Percentiles rank a stretch among this genome's conserved stretches.
These are phyloP conservation scores for Agrochola circellaris DNA, from an alignment of 2,888 invertebrate species.

Conservation along the genomic window DNA sequence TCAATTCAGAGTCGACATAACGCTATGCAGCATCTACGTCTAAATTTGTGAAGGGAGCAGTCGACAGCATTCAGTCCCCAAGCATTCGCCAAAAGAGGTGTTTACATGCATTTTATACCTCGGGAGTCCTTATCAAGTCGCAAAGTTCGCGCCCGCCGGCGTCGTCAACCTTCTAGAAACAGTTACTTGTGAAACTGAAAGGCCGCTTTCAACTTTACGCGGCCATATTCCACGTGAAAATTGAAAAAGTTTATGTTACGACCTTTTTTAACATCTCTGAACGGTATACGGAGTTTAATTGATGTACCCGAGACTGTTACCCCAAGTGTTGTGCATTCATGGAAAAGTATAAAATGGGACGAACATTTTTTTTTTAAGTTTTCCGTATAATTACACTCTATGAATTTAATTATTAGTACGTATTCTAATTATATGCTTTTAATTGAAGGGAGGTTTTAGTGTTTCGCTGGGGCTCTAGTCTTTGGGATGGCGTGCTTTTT, in stretches of 20 bases:
- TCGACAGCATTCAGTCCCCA: constrained; percentile 80
- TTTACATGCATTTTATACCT: constrained; percentile 88
- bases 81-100: constrained; percentile 82
- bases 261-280: constrained; percentile 84
- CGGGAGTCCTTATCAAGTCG: constrained; percentile 84
- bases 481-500: not conserved
- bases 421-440: constrained; percentile 61
- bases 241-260: constrained; percentile 90
- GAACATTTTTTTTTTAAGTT: constrained; percentile 42
- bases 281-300: constrained; percentile 83
- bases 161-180: constrained; percentile 86
- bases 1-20: constrained; percentile 68
- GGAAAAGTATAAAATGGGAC: constrained; percentile 49
- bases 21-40: constrained; percentile 62
- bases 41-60: constrained; percentile 78
- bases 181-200: constrained; percentile 77
- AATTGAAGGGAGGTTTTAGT: constrained; percentile 28
- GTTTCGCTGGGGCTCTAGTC: not conserved
- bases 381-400: constrained; percentile 53
- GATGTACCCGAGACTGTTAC: constrained; percentile 59
- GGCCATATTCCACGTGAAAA: constrained; percentile 88
- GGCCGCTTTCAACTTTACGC: constrained; percentile 83
- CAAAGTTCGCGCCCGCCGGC: constrained; percentile 84
- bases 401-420: constrained; percentile 58
- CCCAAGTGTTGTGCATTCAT: constrained; percentile 48